Conservation (phyloP, 2,113 vertebrate species). For the Donacobius atricapilla region DNA sequence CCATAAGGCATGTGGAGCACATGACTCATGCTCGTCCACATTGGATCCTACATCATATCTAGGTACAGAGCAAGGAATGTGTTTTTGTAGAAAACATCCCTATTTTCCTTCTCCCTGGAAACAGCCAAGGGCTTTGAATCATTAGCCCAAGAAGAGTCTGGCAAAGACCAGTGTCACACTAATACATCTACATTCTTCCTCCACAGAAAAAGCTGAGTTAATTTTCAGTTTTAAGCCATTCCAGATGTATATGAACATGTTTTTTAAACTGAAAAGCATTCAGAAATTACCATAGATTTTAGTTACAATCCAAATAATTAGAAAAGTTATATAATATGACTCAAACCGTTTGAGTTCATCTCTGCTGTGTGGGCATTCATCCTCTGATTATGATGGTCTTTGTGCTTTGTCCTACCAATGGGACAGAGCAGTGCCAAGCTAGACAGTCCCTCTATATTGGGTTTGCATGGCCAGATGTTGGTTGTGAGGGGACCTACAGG, state of each 20-base stretch:
- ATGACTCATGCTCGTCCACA: background rate
- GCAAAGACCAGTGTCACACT: background rate
- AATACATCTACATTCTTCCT: background rate
- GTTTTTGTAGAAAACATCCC: background rate
- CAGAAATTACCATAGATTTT: background rate
- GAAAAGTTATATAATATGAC: background rate
- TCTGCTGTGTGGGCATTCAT: background rate
- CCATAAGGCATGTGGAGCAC: background rate
- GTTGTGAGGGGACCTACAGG: background rate
- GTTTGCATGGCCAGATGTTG: background rate
- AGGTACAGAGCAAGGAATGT: background rate
- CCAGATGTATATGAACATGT: background rate
- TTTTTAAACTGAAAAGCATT: background rate
- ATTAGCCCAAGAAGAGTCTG: background rate
- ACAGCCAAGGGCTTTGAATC: background rate
- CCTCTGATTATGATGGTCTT: background rate
- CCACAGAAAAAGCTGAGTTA: background rate
- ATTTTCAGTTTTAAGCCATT: background rate
- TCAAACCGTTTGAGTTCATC: background rate
- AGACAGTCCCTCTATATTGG: background rate
- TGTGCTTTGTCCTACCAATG: background rate
- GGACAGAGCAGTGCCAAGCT: background rate
- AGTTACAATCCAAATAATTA: background rate
- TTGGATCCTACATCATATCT: background rate
- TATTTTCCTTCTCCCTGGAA: background rate